Evolutionary conservation across 1,140 invertebrate species (phyloP), one percentile per base, ranked within the genome.

Genomic region (Diabrotica virgifera): DNA sequence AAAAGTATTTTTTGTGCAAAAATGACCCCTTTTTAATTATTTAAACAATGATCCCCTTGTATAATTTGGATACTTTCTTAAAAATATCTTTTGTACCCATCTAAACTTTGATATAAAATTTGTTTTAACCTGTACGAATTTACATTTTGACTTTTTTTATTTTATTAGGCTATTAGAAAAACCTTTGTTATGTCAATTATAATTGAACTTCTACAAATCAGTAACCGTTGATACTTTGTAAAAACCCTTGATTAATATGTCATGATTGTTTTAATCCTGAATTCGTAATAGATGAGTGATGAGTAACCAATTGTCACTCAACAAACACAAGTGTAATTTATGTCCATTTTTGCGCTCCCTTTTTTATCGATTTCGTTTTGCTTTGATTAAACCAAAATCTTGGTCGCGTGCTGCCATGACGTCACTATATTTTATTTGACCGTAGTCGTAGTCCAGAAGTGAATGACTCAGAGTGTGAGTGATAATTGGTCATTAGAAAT

Each of bases 401-500:
- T n/a, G n/a, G n/a, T 46, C n/a, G 40, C 40, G 40, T 46, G 40
- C 40, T n/a, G 40, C 8, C n/a, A 46, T 46, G 40, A 46, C 40
- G 40, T 46, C 40, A 46, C n/a, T n/a, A 46, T 10, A n/a, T 46
- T 46, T 46, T 46, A 46, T 46, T 46, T n/a, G 40, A 10, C 3
- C 40, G 24, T n/a, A n/a, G n/a, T 24, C 4, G 24, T 24, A 24
- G 24, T 24, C 24, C 24, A 24, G 24, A 24, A 24, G 24, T 24
- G 24, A 46, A 46, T 46, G 40, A 46, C 8, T 46, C 40, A 46
- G 40, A 10, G 40, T 46, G 8, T n/a, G 40, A 46, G 40, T n/a
- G 40, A 46, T 46, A 46, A 46, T 46, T 46, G 40, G 40, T 46
- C 40, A 46, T 46, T 46, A 46, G 40, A 46, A 46, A 46, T 46